Evolutionary conservation across 1,140 invertebrate genomes (phyloP).

Genomic region (Cephus cinctus): DNA sequence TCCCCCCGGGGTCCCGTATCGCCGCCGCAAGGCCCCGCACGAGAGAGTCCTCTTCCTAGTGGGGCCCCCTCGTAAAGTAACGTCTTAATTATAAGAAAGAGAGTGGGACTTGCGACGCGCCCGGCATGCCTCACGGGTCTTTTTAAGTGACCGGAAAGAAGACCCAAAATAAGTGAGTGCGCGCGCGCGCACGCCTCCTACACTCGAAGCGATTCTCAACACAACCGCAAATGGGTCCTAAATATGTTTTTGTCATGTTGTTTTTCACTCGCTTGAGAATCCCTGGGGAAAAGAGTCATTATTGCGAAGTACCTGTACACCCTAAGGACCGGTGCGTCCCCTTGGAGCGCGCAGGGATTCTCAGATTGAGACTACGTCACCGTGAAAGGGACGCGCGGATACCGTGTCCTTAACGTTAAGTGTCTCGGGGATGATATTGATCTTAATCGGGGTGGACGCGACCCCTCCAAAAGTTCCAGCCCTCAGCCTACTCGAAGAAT

Average conservation of each 20-base stretch:
- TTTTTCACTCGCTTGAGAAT: slow-evolving; percentile 18
- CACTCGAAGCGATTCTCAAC: too few relatives aligned
- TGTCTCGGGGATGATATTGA: too few relatives aligned
- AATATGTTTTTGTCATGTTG: slow-evolving; percentile 10
- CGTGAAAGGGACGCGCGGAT: too few relatives aligned
- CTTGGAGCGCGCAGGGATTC: slow-evolving; percentile 21
- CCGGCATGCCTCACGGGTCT: slow-evolving; percentile 32
- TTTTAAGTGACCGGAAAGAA: too few relatives aligned
- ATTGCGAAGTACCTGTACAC: slow-evolving; percentile 19
- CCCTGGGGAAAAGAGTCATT: slow-evolving; percentile 26
- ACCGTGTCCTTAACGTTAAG: too few relatives aligned
- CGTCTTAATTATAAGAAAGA: slow-evolving; percentile 49
- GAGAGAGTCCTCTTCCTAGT: too few relatives aligned
- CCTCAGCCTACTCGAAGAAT: too few relatives aligned
- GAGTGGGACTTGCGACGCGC: slow-evolving; percentile 30
- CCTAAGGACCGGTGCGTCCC: slow-evolving; percentile 13
- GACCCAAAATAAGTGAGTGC: too few relatives aligned
- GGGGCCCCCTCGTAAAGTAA: slow-evolving; percentile 36
- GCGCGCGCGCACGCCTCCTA: too few relatives aligned
- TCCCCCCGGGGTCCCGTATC: too few relatives aligned
- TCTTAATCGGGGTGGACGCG: slow-evolving; percentile 29
- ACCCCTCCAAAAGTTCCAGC: too few relatives aligned
- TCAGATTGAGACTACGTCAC: slow-evolving; percentile 29
- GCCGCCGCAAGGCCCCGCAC: too few relatives aligned
- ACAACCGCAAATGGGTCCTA: slow-evolving; percentile 15